Base-by-base conservation (phyloP, 2,113 vertebrate species). In the Sebastes fasciatus region DNA sequence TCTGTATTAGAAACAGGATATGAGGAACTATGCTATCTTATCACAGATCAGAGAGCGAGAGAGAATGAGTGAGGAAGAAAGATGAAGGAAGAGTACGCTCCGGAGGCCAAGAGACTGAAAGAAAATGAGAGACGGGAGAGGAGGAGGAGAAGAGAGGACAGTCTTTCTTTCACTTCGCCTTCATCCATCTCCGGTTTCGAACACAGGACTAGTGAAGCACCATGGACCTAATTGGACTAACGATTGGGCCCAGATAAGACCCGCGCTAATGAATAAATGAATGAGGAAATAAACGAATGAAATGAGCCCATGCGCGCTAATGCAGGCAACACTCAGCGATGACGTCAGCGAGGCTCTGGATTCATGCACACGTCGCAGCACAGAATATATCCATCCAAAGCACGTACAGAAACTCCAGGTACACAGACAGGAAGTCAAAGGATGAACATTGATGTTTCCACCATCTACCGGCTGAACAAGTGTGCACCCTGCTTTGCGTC, bases 1-100 rank as follows among this genome's bases (percentile, higher is more conserved):
- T 94, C 93, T 91, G 94, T 92, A 94, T 93, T 94, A 94, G 91
- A 93, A 93, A 94, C 93, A 92, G 93, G 93, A 94, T 94, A 94
- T 94, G 92, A 94, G 92, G 93, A 89, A 87, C 92, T 94, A 92
- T 92, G 86, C 86, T 93, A 94, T 94, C 94, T 94, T 93, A 94
- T 94, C 92, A 63, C 88, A 93, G 77, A 93, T 94, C 92, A 90
- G 83, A 88, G 88, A 85, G 73, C 4, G 77, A 83, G 86, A 86
- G 86, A 86, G 89, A 92, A 86, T 73, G 88, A 92, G 90, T 78
- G 89, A 88, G 84, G 86, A 75, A 72, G 84, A 88, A 91, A 87
- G 82, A 85, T 26, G 34, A 64, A 82, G 80, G 67, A 65, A 78
- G 81, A 80, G 88, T 70, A 43, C 48, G 57, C 80, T 68, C 60